phyloP scores from a whole-genome alignment of 1,140 invertebrate genomes.

The Hetaerina americana region DNA sequence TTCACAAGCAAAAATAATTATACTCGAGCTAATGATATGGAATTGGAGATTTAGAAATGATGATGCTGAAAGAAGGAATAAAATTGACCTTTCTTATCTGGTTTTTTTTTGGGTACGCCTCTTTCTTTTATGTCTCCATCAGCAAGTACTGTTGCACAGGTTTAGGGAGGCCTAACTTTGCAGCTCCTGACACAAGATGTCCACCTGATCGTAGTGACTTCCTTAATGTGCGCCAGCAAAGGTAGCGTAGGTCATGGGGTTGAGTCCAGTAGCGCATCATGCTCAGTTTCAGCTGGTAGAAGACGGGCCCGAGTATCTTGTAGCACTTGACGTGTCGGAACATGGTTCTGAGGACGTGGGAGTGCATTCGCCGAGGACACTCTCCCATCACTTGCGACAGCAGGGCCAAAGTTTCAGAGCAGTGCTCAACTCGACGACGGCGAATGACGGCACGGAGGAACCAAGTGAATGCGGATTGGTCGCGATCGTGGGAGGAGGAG shows the following conservation, averaged over 20 bases:
- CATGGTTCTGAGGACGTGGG: constrained; percentile 24
- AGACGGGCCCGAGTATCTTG: constrained; percentile 22
- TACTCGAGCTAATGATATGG: neutral
- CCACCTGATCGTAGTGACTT: constrained; percentile 12
- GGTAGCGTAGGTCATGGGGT: constrained; percentile 19
- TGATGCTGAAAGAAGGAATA: neutral
- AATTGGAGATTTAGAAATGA: neutral
- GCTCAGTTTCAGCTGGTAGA: constrained; percentile 21
- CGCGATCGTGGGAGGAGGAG: constrained; percentile 7
- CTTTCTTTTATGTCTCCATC: constrained; percentile 11
- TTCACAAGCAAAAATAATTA: neutral
- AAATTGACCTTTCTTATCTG: neutral
- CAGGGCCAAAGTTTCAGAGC: constrained; percentile 15
- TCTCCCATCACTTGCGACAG: constrained; percentile 22
- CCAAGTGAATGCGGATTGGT: constrained; percentile 21
- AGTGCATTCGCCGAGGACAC: constrained; percentile 20
- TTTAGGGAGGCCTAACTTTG: constrained; percentile 14
- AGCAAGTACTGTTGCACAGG: constrained; percentile 16
- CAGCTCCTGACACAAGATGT: constrained; percentile 4
- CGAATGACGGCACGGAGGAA: constrained; percentile 21
- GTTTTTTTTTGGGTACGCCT: neutral
- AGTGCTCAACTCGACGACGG: constrained; percentile 17
- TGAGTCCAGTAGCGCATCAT: constrained; percentile 21
- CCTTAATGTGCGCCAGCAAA: constrained; percentile 17
- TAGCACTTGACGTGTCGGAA: constrained; percentile 21